phyloP scores from a whole-genome alignment of 2,797 vertebrate species.

The Cuculus canorus region DNA sequence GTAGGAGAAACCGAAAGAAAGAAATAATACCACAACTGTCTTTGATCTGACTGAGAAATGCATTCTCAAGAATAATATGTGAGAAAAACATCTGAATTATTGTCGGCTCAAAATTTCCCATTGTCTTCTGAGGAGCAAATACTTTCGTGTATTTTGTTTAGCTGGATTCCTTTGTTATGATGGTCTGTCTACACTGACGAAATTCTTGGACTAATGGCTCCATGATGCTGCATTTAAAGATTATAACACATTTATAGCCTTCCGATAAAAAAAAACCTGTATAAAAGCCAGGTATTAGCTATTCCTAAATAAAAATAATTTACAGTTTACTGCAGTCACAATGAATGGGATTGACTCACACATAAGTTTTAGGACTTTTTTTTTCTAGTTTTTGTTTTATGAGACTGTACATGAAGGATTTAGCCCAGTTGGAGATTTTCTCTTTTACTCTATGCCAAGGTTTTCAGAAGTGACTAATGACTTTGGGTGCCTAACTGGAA shows the following conservation, averaged over 20 bases:
- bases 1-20: not conserved
- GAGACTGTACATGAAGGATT: constrained; percentile 51
- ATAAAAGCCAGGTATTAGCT: constrained; percentile 50
- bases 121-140: constrained; percentile 56
- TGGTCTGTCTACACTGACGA: constrained; percentile 52
- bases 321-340: constrained; percentile 23
- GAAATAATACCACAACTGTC: not conserved
- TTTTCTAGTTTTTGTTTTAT: constrained; percentile 57
- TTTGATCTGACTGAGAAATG: constrained; percentile 4
- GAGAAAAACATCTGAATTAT: not conserved
- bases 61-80: not conserved
- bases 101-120: constrained; percentile 25
- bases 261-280: not conserved
- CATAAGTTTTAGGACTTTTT: constrained; percentile 24
- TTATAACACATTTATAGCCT: constrained; percentile 28
- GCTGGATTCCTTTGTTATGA: constrained; percentile 62
- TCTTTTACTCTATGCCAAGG: constrained; percentile 56
- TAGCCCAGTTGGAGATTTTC: constrained; percentile 65
- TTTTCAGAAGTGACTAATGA: constrained; percentile 73
- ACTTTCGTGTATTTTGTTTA: constrained; percentile 60
- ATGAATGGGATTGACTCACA: constrained; percentile 46
- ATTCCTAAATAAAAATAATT: constrained; percentile 67
- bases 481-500: constrained; percentile 69
- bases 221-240: constrained; percentile 36
- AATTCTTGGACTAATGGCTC: constrained; percentile 42